Base-by-base conservation (phyloP, 2,888 invertebrate genomes). In the Acheta domesticus region DNA sequence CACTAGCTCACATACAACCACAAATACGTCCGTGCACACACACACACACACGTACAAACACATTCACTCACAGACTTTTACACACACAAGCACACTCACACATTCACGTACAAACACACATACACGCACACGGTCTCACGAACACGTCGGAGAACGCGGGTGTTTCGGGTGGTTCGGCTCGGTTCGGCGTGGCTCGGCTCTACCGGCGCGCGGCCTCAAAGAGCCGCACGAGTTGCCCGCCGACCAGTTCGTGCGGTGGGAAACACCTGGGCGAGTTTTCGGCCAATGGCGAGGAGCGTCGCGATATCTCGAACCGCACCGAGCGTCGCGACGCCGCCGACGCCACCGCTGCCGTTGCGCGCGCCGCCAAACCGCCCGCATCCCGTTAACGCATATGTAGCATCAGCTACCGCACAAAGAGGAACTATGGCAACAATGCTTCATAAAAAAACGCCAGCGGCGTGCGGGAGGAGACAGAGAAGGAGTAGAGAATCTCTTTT, bases 351-450 rank as follows among this genome's bases (percentile, higher is more conserved):
- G 36, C 36, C 36, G 36, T 36, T 36, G 36, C 62, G 62, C 62
- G 16, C n/a, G 14, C n/a, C n/a, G 62, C 62, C 62, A 62, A 62
- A 62, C 62, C 14, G n/a, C 14, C 62, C 16, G 16, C 16, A 19
- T 62, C n/a, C 62, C 62, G 62, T 62, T 62, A 62, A n/a, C n/a
- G 62, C 62, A 14, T n/a, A 4, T 19, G 14, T 11, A 62, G 16
- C 16, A 1, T 19, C 62, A 62, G 62, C 16, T 19, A 8, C 62
- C n/a, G n/a, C 62, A 62, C n/a, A 14, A n/a, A 62, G 62, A 14
- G n/a, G 62, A 62, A 62, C n/a, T 62, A 62, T 62, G 62, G 62
- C 62, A 62, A 62, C 62, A 19, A 62, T 62, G 62, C 62, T 62
- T 19, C 16, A 8, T 62, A 62, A 19, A 62, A 62, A 62, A 62